Base-by-base conservation (phyloP, 2,113 vertebrate species). In the Scopus umbretta region DNA sequence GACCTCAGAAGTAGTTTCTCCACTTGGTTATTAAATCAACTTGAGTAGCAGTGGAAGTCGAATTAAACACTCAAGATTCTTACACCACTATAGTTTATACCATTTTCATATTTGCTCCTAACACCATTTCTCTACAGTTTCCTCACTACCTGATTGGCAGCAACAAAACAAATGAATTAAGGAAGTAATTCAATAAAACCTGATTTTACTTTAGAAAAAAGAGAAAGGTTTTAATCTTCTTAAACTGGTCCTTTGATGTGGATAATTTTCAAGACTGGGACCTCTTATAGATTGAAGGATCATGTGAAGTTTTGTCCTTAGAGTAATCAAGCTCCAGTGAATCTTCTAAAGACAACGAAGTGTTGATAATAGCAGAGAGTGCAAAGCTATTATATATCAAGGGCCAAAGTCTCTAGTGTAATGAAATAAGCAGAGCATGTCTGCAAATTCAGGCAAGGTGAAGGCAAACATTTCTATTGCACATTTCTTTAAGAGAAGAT, bases 401-500 rank as follows among this genome's bases (percentile, higher is more conserved):
- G 90, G 55, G 91, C 78, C 83, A 97, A 97, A 91, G 53, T 91
- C 89, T 95, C 76, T 38, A 89, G 47, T 26, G 61, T 74, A 97
- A 96, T 97, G 94, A 98, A 98, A 97, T 95, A 97, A 97, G 80
- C 63, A 92, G 56, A 38, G 72, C 83, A 90, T n/a, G 53, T 80
- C 96, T 96, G 70, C 80, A 96, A 97, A 98, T 93, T 96, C 91
- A 85, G 94, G 83, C 61, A 93, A 96, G 70, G 67, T 47, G 80
- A 95, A 96, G 88, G 82, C 81, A 96, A 97, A 95, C 68, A 92
- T 97, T 97, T 96, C 92, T 96, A 92, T 82, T 93, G 80, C 79
- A 95, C 83, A 86, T 97, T 96, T 96, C 92, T 97, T 98, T 97
- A 97, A 96, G 83, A 96, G 94, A 97, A 95, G 95, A 97, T 98